Evolutionary conservation across 2,797 vertebrate species (phyloP).

Genomic region (Meriones psammophilus): DNA sequence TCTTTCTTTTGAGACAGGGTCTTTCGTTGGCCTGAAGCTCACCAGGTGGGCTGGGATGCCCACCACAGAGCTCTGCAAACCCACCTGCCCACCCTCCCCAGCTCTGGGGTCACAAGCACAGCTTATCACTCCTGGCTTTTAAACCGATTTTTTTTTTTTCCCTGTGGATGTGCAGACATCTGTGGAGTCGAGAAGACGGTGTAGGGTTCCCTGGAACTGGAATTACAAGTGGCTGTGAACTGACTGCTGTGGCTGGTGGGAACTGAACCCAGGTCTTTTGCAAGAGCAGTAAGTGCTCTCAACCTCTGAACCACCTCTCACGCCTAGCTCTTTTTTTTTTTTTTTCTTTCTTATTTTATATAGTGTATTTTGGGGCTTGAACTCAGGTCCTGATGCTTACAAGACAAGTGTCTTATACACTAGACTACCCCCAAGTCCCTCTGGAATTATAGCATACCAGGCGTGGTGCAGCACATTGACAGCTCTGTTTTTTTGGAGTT

Average conservation of each 20-base stretch:
- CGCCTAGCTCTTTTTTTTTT: too few species aligned
- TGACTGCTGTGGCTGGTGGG: not conserved
- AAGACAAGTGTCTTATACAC: not conserved
- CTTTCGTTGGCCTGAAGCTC: not conserved
- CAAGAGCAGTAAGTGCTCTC: not conserved
- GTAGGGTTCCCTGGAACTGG: not conserved
- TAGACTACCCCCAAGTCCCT: not conserved
- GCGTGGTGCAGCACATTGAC: too few species aligned
- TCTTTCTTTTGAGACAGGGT: not conserved
- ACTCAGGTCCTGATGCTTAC: not conserved
- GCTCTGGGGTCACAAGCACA: not conserved
- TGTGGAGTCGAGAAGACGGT: not conserved
- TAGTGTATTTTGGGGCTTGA: not conserved
- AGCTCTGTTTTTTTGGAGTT: not conserved
- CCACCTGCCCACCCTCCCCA: not conserved
- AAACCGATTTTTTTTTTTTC: not conserved
- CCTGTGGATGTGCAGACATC: too few species aligned
- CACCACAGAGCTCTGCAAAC: not conserved
- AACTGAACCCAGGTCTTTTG: not conserved
- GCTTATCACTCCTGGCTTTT: not conserved
- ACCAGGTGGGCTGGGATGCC: too few species aligned
- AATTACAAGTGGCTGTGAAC: not conserved
- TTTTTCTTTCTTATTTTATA: too few species aligned
- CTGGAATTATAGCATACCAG: not conserved
- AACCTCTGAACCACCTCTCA: not conserved